Conservation (phyloP, 2,797 vertebrate genomes). For the Neomorphus geoffroyi region DNA sequence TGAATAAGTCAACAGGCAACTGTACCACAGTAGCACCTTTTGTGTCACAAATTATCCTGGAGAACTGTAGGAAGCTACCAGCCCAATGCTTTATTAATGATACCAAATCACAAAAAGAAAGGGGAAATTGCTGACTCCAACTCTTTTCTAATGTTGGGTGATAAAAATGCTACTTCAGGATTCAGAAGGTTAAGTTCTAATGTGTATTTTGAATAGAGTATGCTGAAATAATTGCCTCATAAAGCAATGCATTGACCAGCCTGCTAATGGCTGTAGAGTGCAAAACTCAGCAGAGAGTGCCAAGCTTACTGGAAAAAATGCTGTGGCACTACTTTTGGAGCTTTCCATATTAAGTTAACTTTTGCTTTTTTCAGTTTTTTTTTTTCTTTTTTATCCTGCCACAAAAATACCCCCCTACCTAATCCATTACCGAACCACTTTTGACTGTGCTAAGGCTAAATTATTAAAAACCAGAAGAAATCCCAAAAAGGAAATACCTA, state of each 20-base stretch:
- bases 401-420: not conserved
- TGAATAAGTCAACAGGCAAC: constrained; percentile 86
- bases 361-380: constrained; percentile 22
- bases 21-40: constrained; percentile 77
- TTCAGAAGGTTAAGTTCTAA: constrained; percentile 95
- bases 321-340: constrained; percentile 77
- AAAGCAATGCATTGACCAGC: constrained; percentile 86
- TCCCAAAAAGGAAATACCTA: not conserved
- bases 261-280: constrained; percentile 84
- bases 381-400: not conserved
- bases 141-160: constrained; percentile 89
- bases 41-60: constrained; percentile 86
- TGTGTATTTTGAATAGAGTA: constrained; percentile 92
- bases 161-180: constrained; percentile 92
- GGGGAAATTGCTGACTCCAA: constrained; percentile 84
- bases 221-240: constrained; percentile 90
- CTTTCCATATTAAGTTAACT: constrained; percentile 72
- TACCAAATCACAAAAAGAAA: constrained; percentile 84
- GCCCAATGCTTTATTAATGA: constrained; percentile 92
- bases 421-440: not conserved
- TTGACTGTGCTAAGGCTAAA: not conserved
- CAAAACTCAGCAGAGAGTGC: constrained; percentile 86
- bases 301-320: constrained; percentile 86
- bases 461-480: not conserved
- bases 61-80: constrained; percentile 80